A percentile compares a stretch with the other conserved stretches of the same genome.
phyloP scores from a whole-genome alignment of 2,888 invertebrate species.

The Hetaerina titia region DNA sequence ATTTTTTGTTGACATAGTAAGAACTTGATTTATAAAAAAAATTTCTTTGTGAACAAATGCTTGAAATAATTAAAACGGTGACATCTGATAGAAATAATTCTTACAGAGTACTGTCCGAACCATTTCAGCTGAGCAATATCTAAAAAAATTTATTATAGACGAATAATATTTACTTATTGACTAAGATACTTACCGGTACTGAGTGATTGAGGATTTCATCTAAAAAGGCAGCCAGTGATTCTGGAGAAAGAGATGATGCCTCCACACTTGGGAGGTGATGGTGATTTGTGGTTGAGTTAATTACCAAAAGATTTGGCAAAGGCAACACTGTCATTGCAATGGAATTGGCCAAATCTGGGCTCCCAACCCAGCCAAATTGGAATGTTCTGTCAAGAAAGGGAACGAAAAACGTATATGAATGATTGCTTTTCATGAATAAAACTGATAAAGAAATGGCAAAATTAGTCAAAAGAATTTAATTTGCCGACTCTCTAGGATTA shows the following conservation, averaged over 20 bases:
- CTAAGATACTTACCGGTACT: slow-evolving; percentile 82
- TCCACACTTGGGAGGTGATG: slow-evolving; percentile 90
- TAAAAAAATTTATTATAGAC: no score
- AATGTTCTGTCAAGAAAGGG: slow-evolving; percentile 79
- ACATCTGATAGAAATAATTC: no score
- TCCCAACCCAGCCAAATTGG: slow-evolving; percentile 98
- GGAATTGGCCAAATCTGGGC: slow-evolving; percentile 93
- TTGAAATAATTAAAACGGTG: no score
- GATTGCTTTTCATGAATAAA: slow-evolving; percentile 24
- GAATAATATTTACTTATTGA: no score
- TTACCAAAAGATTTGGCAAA: slow-evolving; percentile 91
- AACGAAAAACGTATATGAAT: neutral
- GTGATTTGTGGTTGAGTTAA: slow-evolving; percentile 95
- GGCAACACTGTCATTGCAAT: slow-evolving; percentile 93
- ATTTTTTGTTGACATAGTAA: no score
- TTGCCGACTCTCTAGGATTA: no score
- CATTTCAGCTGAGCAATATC: no score
- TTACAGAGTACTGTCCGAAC: no score
- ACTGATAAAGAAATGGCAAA: neutral
- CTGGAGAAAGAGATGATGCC: slow-evolving; percentile 88
- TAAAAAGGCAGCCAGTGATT: slow-evolving; percentile 87
- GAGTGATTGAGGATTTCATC: slow-evolving; percentile 88
- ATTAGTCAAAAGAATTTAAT: slow-evolving; percentile 34
- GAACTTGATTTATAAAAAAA: no score
- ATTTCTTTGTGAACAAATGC: no score